Conservation (phyloP, 2,888 invertebrate genomes). For the Entomobrya proxima region DNA sequence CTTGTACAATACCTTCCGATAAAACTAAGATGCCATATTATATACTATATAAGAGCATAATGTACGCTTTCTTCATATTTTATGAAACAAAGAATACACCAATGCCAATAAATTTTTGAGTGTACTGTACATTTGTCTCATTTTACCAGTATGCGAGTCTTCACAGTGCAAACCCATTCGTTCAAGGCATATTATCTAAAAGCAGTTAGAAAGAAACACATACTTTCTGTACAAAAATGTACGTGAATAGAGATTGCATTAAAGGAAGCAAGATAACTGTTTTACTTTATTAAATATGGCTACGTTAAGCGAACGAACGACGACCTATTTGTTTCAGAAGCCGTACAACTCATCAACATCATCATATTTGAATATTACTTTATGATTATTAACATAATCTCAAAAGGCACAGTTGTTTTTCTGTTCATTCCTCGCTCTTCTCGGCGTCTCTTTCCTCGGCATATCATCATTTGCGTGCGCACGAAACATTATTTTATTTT, state of each 20-base stretch:
- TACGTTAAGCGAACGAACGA: constrained; percentile 8
- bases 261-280: constrained; percentile 43
- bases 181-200: background rate
- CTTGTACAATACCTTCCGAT: background rate
- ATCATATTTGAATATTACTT: constrained; percentile 46
- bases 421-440: constrained; percentile 10
- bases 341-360: constrained; percentile 41
- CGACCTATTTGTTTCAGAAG: constrained; percentile 61
- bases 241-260: background rate
- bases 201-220: background rate
- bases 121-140: background rate
- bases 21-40: constrained; percentile 8
- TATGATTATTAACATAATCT: constrained; percentile 58
- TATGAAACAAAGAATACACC: background rate
- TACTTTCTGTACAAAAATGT: background rate
- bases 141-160: background rate
- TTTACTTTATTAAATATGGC: constrained; percentile 42
- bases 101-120: background rate
- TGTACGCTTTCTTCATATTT: background rate
- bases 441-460: background rate
- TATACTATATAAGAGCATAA: background rate
- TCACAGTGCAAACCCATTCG: background rate
- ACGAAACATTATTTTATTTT: constrained; percentile 36
- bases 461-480: constrained; percentile 45
- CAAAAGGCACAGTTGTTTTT: constrained; percentile 43